phyloP scores from a whole-genome alignment of 2,113 vertebrate genomes.

The Syngnathus floridae region DNA sequence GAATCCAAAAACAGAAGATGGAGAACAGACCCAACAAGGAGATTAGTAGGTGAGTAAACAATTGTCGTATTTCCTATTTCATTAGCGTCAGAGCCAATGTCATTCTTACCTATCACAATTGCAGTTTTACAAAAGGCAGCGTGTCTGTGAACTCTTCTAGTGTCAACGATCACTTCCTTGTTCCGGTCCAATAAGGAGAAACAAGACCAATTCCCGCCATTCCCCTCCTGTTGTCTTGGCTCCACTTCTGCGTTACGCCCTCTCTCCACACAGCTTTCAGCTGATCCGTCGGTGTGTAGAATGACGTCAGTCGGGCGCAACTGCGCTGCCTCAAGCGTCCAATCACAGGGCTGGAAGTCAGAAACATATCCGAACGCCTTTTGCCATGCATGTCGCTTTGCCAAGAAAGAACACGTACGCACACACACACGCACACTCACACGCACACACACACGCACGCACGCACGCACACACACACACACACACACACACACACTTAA shows the following conservation, averaged over 20 bases:
- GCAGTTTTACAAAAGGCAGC: background rate
- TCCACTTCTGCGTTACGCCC: background rate
- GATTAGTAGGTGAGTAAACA: constrained; percentile 46
- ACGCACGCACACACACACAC: background rate
- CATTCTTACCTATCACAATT: background rate
- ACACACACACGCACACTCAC: background rate
- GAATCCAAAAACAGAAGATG: constrained; percentile 26
- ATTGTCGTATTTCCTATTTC: background rate
- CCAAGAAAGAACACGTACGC: background rate
- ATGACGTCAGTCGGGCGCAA: background rate
- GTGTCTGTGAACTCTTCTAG: background rate
- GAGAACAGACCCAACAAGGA: constrained; percentile 26
- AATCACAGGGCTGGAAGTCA: background rate
- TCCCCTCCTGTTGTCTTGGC: constrained; percentile 10
- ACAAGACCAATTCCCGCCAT: constrained; percentile 7
- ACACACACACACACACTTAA: background rate
- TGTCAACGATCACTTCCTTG: constrained; percentile 23
- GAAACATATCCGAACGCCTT: background rate
- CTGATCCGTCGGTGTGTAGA: constrained; percentile 5
- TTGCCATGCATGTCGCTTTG: constrained; percentile 2
- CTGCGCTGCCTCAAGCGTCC: background rate
- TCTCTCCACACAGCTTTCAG: constrained; percentile 4
- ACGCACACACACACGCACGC: background rate
- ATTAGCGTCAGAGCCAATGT: background rate
- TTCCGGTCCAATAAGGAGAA: constrained; percentile 15